These are phyloP conservation scores for Gambusia yucatana DNA, from an alignment of 2,797 vertebrate genomes.

Conservation along the genomic window DNA sequence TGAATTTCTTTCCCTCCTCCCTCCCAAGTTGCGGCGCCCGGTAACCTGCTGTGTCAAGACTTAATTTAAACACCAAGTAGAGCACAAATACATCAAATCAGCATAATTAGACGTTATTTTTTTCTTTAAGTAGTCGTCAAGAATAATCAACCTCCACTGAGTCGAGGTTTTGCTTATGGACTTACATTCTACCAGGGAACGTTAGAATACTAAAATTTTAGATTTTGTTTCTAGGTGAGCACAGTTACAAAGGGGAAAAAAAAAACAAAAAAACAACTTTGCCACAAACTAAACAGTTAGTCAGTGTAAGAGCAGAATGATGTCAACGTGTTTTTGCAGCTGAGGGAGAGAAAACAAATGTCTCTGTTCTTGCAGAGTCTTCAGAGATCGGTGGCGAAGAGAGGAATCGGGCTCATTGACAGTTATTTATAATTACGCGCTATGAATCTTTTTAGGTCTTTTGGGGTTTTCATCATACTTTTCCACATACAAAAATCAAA, in stretches of 20 bases:
- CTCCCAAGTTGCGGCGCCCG: constrained; percentile 8
- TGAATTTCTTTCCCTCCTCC: constrained; percentile 9
- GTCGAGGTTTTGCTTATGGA: not conserved
- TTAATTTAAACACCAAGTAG: constrained; percentile 29
- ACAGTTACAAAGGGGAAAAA: not conserved
- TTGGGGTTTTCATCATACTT: not conserved
- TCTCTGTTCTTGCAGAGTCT: not conserved
- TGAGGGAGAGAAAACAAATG: not conserved
- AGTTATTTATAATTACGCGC: not conserved
- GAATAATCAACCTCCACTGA: not conserved
- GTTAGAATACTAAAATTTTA: no score
- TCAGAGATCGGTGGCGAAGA: not conserved
- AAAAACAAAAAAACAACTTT: not conserved
- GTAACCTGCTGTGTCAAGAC: constrained; percentile 36
- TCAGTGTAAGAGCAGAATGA: no score
- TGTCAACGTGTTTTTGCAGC: not conserved
- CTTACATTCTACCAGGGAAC: no score
- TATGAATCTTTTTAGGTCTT: not conserved
- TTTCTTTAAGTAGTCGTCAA: constrained; percentile 33
- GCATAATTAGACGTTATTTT: constrained; percentile 35
- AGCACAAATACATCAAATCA: constrained; percentile 30
- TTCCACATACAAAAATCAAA: not conserved
- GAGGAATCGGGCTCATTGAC: not conserved
- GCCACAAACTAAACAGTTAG: no score
- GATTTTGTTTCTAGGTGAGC: not conserved